phyloP scores from a whole-genome alignment of 2,888 invertebrate species.

The Hemicrepidius hirtus region DNA sequence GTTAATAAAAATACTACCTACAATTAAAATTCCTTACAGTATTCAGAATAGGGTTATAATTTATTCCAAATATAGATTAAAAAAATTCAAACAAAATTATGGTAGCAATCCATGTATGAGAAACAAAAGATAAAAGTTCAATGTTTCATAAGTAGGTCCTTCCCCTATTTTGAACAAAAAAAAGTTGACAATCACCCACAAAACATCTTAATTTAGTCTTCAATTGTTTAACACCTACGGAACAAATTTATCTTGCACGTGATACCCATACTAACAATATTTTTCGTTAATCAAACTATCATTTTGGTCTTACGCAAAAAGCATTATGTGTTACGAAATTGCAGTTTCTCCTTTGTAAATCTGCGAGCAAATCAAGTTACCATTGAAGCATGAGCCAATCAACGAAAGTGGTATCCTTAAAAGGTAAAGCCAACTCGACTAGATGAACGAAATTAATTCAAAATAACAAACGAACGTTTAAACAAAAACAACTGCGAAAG shows the following conservation, averaged over 20 bases:
- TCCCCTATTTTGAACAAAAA: no score
- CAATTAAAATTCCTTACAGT: no score
- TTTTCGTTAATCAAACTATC: background rate
- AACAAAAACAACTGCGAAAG: background rate
- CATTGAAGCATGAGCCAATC: conserved; percentile 30
- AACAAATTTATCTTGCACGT: background rate
- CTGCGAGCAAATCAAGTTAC: conserved; percentile 28
- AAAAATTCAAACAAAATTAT: no score
- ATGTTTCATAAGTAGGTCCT: no score
- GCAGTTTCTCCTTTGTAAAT: conserved; percentile 31
- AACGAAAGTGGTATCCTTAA: conserved; percentile 42
- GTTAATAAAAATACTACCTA: no score
- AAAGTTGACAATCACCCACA: no score
- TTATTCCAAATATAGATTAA: no score
- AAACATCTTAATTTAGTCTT: no score
- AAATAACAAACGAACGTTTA: conserved; percentile 6
- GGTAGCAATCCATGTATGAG: no score
- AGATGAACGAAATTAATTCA: conserved; percentile 9
- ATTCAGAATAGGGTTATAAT: no score
- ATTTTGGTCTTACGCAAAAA: conserved; percentile 17
- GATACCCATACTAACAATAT: background rate
- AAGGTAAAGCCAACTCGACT: conserved; percentile 33
- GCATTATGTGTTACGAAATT: conserved; percentile 24
- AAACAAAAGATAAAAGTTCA: no score
- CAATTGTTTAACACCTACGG: no score